A percentile compares a stretch with the other conserved stretches of the same genome.
phyloP scores from a whole-genome alignment of 2,113 vertebrate species.

The Sinosuthora webbiana region DNA sequence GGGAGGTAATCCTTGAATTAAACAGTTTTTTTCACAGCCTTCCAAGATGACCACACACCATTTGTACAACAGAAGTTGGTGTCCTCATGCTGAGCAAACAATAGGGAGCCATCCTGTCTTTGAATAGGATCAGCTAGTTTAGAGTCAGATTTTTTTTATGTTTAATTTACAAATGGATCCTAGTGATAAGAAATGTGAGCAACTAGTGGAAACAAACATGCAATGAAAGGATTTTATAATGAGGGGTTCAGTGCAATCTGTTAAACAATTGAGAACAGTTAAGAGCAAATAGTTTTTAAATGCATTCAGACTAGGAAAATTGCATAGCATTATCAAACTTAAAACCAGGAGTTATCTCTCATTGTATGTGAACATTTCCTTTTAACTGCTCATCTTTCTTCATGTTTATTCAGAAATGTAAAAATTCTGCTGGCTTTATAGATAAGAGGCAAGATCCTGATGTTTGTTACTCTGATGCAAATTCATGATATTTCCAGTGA shows the following conservation, averaged over 20 bases:
- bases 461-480: slow-evolving; percentile 23
- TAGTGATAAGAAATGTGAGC: slow-evolving; percentile 94
- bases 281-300: slow-evolving; percentile 76
- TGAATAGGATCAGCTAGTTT: slow-evolving; percentile 90
- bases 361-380: slow-evolving; percentile 48
- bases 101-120: slow-evolving; percentile 98
- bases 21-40: slow-evolving; percentile 89
- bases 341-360: slow-evolving; percentile 58
- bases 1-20: slow-evolving; percentile 99
- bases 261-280: slow-evolving; percentile 91
- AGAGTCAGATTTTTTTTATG: slow-evolving; percentile 88
- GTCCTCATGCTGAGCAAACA: slow-evolving; percentile 98
- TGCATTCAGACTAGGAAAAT: slow-evolving; percentile 67
- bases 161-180: slow-evolving; percentile 99
- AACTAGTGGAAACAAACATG: slow-evolving; percentile 82
- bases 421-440: slow-evolving; percentile 54
- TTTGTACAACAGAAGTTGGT: slow-evolving; percentile 90
- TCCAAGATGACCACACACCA: slow-evolving; percentile 94
- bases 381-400: slow-evolving; percentile 52
- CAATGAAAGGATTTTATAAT: slow-evolving; percentile 91
- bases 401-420: slow-evolving; percentile 66
- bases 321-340: slow-evolving; percentile 62
- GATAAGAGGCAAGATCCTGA: slow-evolving; percentile 13
- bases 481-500: not conserved
- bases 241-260: slow-evolving; percentile 89